phyloP scores from a whole-genome alignment of 2,797 vertebrate species.

The Dicrostonyx torquatus region DNA sequence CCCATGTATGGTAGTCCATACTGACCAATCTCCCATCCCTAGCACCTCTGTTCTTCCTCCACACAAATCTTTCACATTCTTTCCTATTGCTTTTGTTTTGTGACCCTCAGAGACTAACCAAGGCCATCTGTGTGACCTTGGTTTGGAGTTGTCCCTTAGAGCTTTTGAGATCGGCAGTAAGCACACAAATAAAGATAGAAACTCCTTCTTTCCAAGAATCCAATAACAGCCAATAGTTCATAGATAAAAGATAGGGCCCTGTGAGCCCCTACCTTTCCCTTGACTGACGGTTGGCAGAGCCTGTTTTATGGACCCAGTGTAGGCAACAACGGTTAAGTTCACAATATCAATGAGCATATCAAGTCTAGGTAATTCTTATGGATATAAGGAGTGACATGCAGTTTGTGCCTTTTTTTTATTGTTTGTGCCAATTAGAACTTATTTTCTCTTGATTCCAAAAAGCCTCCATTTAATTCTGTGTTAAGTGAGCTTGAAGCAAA shows the following conservation, averaged over 20 bases:
- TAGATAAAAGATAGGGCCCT: neutral
- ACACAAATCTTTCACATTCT: neutral
- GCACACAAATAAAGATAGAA: too few relatives aligned
- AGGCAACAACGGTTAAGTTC: neutral
- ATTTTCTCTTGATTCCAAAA: conserved; percentile 33
- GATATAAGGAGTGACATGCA: neutral
- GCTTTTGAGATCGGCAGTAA: neutral
- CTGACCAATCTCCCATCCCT: neutral
- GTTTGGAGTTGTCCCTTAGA: neutral
- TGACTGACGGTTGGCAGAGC: neutral
- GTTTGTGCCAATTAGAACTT: neutral
- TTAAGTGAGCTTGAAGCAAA: conserved; percentile 17
- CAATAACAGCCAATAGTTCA: neutral
- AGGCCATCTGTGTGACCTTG: too few relatives aligned
- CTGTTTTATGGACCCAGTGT: neutral
- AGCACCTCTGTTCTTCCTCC: neutral
- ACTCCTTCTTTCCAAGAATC: neutral
- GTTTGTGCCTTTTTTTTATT: neutral
- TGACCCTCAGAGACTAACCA: neutral
- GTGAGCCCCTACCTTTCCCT: neutral
- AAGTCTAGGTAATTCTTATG: neutral
- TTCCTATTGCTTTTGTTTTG: neutral
- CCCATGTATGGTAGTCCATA: neutral
- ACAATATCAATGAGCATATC: neutral
- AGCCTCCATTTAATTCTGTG: conserved; percentile 19